Percentiles rank a stretch among this genome's conserved stretches.
phyloP scores from a whole-genome alignment of 2,888 invertebrate species.

The Petrolisthes cinctipes region DNA sequence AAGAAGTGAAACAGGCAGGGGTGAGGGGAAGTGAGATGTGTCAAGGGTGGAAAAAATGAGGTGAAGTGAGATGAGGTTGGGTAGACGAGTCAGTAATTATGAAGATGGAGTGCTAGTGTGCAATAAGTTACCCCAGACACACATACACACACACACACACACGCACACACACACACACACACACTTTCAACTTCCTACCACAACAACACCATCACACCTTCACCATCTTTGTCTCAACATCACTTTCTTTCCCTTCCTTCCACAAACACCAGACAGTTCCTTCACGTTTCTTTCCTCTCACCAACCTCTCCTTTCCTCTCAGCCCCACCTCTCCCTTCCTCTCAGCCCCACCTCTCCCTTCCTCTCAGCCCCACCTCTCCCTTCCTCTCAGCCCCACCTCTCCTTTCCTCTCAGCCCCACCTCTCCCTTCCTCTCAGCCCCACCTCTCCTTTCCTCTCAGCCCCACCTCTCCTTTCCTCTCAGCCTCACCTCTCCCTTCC shows the following conservation, averaged over 20 bases:
- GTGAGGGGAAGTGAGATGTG: not conserved
- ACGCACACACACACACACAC: constrained; percentile 18
- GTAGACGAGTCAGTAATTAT: not conserved
- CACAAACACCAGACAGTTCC: no score
- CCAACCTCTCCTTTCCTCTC: not conserved
- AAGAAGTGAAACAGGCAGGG: constrained; percentile 7
- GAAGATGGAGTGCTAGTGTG: not conserved
- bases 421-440: no score
- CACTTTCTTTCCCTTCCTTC: not conserved
- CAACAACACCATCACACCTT: not conserved
- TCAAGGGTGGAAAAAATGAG: not conserved
- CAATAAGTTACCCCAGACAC: not conserved
- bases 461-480: no score
- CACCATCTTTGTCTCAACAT: not conserved
- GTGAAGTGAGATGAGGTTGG: not conserved
- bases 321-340: no score
- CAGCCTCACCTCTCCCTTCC: no score
- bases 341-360: no score
- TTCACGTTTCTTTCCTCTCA: no score
- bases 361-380: no score
- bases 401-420: no score
- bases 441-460: no score
- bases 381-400: no score
- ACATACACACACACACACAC: constrained; percentile 19
- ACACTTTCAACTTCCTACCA: not conserved